These are phyloP conservation scores for Hemithea aestivaria DNA, from an alignment of 2,888 invertebrate genomes.

Conservation along the genomic window DNA sequence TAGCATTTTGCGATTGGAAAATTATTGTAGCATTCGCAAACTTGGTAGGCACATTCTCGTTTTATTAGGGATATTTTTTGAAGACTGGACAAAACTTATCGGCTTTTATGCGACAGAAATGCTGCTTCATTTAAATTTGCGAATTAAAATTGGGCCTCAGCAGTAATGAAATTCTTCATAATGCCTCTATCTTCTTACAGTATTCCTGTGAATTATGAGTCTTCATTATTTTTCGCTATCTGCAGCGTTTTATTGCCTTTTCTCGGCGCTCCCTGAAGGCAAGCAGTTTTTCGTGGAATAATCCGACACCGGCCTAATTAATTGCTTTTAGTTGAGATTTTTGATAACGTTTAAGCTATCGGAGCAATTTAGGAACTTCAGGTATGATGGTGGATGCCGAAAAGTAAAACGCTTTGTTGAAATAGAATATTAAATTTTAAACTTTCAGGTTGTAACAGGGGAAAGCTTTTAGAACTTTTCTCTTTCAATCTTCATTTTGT, in stretches of 20 bases:
- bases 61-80: conserved; percentile 3
- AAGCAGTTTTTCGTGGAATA: conserved; percentile 13
- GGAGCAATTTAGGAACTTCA: conserved; percentile 1
- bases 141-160: conserved; percentile 10
- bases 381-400: conserved; percentile 9
- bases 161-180: conserved; percentile 19
- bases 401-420: conserved; percentile 17
- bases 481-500: conserved; percentile 39
- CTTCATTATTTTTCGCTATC: conserved; percentile 17
- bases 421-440: conserved; percentile 20
- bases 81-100: conserved; percentile 5
- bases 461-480: conserved; percentile 50
- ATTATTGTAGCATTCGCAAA: not conserved
- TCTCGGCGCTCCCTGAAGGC: conserved; percentile 4
- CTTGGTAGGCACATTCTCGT: not conserved
- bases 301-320: conserved; percentile 13
- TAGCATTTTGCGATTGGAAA: conserved; percentile 3
- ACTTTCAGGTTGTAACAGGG: conserved; percentile 32
- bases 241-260: conserved; percentile 11
- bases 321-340: conserved; percentile 14
- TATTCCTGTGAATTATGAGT: conserved; percentile 15
- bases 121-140: conserved; percentile 9
- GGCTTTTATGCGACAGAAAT: not conserved
- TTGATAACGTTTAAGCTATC: conserved; percentile 10
- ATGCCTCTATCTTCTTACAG: conserved; percentile 13